phyloP scores from a whole-genome alignment of 2,888 invertebrate species.

The Cecidostiba fungosa region DNA sequence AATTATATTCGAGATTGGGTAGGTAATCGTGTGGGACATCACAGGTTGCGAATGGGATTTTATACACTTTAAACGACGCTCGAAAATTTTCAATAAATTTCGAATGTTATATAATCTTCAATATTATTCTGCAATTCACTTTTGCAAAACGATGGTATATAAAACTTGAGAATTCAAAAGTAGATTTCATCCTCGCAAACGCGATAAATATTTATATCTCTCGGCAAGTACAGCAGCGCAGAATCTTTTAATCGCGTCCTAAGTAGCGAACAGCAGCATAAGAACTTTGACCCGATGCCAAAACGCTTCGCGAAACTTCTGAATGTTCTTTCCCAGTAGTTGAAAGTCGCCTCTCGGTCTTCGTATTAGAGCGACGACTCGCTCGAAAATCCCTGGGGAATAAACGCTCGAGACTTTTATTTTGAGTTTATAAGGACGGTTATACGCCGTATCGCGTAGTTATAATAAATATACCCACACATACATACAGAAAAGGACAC shows the following conservation, averaged over 20 bases:
- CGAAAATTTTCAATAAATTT: neutral
- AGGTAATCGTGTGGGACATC: conserved; percentile 68
- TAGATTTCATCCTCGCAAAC: too few relatives aligned
- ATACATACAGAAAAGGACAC: conserved; percentile 64
- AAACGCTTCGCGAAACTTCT: conserved; percentile 11
- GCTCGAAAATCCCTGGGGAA: neutral
- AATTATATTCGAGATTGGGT: conserved; percentile 79
- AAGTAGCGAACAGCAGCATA: neutral
- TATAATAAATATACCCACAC: neutral
- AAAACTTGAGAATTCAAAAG: too few relatives aligned
- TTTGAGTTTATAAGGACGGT: conserved; percentile 27
- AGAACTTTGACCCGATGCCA: conserved; percentile 5
- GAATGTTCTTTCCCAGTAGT: neutral
- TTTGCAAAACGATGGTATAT: too few relatives aligned
- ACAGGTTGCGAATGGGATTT: conserved; percentile 54
- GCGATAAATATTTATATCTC: neutral
- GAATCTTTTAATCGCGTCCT: neutral
- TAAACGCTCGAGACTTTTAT: conserved; percentile 15
- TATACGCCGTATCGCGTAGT: neutral
- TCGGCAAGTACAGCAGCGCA: neutral
- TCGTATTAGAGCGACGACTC: neutral
- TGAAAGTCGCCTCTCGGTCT: neutral
- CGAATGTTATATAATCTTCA: too few relatives aligned
- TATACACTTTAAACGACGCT: conserved; percentile 14
- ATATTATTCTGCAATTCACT: too few relatives aligned